Conservation (phyloP, 2,888 invertebrate species). For the Dryobotodes eremita region DNA sequence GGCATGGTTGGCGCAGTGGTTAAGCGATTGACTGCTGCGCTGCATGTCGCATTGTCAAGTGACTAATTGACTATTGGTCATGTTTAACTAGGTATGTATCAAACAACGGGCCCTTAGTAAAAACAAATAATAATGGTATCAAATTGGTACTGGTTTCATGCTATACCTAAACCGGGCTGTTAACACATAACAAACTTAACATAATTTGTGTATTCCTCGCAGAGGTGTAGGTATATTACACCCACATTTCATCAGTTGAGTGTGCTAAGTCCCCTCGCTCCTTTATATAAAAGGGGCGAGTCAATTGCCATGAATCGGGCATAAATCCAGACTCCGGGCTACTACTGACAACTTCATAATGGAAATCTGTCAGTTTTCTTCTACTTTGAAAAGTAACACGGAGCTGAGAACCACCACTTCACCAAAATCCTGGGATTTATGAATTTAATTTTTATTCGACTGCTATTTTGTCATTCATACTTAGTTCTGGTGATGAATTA, state of each 20-base stretch:
- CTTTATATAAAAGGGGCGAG: neutral
- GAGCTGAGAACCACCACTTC: neutral
- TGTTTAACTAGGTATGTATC: too few species aligned
- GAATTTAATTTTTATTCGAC: neutral
- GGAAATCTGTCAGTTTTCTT: neutral
- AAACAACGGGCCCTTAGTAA: too few species aligned
- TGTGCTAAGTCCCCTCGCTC: neutral
- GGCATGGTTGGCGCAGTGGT: too few species aligned
- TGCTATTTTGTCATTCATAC: neutral
- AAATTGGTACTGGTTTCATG: neutral
- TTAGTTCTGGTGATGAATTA: neutral
- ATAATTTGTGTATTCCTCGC: neutral
- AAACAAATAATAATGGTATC: too few species aligned
- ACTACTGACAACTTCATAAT: neutral
- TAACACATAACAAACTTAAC: neutral
- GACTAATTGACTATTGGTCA: too few species aligned
- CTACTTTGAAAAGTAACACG: neutral
- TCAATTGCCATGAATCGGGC: neutral
- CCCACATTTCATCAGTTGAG: neutral
- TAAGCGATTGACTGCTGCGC: too few species aligned
- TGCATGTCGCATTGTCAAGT: too few species aligned
- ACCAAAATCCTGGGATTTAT: neutral
- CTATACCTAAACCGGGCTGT: neutral
- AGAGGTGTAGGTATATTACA: neutral
- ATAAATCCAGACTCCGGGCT: too few species aligned